Percentiles rank a stretch among this genome's conserved stretches.
These are phyloP conservation scores for Enteromius paludinosus DNA, from an alignment of 2,797 vertebrate species.

Conservation along the genomic window DNA sequence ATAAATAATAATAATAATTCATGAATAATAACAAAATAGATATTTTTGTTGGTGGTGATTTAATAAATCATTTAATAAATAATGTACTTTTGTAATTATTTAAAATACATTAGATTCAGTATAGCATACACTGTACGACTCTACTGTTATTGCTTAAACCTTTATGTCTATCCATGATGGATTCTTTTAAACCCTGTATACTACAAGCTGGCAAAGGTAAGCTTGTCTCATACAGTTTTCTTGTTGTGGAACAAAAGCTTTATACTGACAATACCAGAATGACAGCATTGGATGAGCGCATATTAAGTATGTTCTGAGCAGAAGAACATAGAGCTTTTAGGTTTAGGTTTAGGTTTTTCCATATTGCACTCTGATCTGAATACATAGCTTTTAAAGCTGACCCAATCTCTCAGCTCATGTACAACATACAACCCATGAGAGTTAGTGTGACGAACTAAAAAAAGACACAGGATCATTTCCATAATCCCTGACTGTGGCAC, in stretches of 20 bases:
- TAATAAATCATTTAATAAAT: background rate
- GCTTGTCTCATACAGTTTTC: background rate
- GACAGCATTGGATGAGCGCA: background rate
- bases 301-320: background rate
- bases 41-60: background rate
- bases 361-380: constrained; percentile 23
- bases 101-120: background rate
- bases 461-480: constrained; percentile 72
- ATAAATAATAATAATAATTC: background rate
- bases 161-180: background rate
- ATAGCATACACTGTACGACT: background rate
- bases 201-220: background rate
- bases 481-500: constrained; percentile 77
- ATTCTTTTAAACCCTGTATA: background rate
- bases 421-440: constrained; percentile 17
- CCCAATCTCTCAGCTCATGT: constrained; percentile 27
- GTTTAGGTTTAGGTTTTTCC: background rate
- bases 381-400: constrained; percentile 34
- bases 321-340: background rate
- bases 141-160: background rate
- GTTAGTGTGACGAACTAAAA: constrained; percentile 48
- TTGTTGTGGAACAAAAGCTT: background rate
- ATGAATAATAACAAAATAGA: background rate
- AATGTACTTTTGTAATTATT: background rate
- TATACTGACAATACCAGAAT: background rate